Conservation (phyloP, 2,797 vertebrate species). For the Xenopus petersii region DNA sequence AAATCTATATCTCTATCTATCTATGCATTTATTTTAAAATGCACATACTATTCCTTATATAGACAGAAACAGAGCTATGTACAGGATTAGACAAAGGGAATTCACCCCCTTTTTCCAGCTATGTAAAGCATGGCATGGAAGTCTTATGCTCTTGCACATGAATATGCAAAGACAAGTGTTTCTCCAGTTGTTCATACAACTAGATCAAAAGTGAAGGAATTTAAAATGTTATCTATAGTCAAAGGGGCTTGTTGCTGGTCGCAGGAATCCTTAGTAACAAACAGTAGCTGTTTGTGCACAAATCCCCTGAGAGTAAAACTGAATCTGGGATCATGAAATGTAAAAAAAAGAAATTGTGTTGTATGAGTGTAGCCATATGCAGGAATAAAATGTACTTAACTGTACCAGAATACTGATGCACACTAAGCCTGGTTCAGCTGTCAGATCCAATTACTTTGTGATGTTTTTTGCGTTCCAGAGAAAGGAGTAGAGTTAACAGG, state of each 20-base stretch:
- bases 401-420: conserved; percentile 12
- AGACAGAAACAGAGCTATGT: too few relatives aligned
- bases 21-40: too few relatives aligned
- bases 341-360: conserved; percentile 6
- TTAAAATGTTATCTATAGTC: conserved; percentile 5
- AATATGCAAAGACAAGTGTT: conserved; percentile 8
- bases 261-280: conserved; percentile 14
- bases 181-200: conserved; percentile 7
- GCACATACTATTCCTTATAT: too few relatives aligned
- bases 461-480: conserved; percentile 1
- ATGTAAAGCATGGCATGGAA: conserved; percentile 3
- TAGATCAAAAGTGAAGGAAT: conserved; percentile 20
- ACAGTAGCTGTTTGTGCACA: conserved; percentile 19
- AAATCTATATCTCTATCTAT: too few relatives aligned
- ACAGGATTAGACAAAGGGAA: not conserved
- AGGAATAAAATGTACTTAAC: conserved; percentile 27
- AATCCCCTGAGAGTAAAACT: not conserved
- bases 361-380: conserved; percentile 11
- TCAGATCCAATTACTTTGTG: conserved; percentile 32
- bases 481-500: conserved; percentile 44
- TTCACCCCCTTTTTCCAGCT: not conserved
- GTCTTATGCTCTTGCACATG: conserved; percentile 6
- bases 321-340: conserved; percentile 16
- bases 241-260: not conserved
- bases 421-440: conserved; percentile 18